phyloP scores from a whole-genome alignment of 2,888 invertebrate species.

The Brenthis hecate region DNA sequence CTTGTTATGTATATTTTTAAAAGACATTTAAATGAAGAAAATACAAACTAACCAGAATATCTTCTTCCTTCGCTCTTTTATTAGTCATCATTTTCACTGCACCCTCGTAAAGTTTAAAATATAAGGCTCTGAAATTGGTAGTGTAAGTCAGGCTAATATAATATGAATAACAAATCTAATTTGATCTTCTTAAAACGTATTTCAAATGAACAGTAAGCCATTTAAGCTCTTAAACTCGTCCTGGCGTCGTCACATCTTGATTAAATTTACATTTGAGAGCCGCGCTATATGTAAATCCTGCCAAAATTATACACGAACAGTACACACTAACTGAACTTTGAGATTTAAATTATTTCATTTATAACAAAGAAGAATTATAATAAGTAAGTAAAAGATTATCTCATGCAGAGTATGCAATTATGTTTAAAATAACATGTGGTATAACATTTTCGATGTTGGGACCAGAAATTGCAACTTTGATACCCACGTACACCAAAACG shows the following conservation, averaged over 20 bases:
- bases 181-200: constrained; percentile 10
- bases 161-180: constrained; percentile 7
- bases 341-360: constrained; percentile 12
- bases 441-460: too few relatives aligned
- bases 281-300: constrained; percentile 1
- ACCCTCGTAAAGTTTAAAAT: too few relatives aligned
- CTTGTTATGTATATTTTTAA: too few relatives aligned
- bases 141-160: background rate
- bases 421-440: too few relatives aligned
- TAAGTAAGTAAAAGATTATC: background rate
- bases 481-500: too few relatives aligned
- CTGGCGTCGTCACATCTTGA: constrained; percentile 22
- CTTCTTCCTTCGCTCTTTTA: too few relatives aligned
- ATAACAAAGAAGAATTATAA: constrained; percentile 3
- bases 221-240: constrained; percentile 5
- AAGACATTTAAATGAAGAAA: too few relatives aligned
- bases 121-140: too few relatives aligned
- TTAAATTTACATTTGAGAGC: constrained; percentile 9
- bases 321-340: constrained; percentile 3
- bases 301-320: constrained; percentile 16
- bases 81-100: too few relatives aligned
- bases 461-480: too few relatives aligned
- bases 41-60: too few relatives aligned
- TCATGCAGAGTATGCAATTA: constrained; percentile 7
- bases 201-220: constrained; percentile 4